Conservation (phyloP, 2,113 vertebrate genomes). For the Lepisosteus osseus region DNA sequence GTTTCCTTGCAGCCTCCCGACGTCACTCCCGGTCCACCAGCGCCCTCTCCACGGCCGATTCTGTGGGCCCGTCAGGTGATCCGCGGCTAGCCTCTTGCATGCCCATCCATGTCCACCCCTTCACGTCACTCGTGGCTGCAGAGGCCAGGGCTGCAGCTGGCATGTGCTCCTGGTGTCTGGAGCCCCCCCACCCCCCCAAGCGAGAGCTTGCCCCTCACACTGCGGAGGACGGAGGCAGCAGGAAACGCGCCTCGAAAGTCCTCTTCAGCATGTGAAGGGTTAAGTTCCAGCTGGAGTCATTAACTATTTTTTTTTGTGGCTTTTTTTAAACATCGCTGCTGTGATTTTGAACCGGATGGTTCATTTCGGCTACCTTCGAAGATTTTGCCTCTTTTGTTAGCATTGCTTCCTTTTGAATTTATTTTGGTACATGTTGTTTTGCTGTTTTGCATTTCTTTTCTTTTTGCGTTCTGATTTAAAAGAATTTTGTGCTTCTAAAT, state of each 20-base stretch:
- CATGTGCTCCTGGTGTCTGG: slow-evolving; percentile 39
- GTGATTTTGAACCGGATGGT: not conserved
- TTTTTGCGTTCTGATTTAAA: not conserved
- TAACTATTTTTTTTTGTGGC: slow-evolving; percentile 3
- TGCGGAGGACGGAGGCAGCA: not conserved
- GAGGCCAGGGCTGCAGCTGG: slow-evolving; percentile 12
- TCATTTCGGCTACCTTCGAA: not conserved
- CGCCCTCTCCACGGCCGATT: slow-evolving; percentile 93
- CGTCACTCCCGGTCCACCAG: slow-evolving; percentile 99
- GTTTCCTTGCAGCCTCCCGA: slow-evolving; percentile 95
- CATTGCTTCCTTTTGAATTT: not conserved
- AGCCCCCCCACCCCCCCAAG: not conserved
- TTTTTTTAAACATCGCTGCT: slow-evolving; percentile 18
- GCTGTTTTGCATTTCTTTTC: slow-evolving; percentile 17
- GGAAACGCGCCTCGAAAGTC: not conserved
- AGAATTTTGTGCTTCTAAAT: too few relatives aligned
- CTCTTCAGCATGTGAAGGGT: slow-evolving; percentile 25
- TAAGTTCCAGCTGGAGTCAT: slow-evolving; percentile 15
- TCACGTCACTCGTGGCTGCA: not conserved
- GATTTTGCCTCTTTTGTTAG: not conserved
- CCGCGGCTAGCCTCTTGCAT: slow-evolving; percentile 80
- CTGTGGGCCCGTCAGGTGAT: slow-evolving; percentile 98
- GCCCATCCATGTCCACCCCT: slow-evolving; percentile 32
- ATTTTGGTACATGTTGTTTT: not conserved
- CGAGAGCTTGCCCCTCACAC: slow-evolving; percentile 18